Base-by-base conservation (phyloP, 2,888 invertebrate genomes). In the Eretmocerus hayati region DNA sequence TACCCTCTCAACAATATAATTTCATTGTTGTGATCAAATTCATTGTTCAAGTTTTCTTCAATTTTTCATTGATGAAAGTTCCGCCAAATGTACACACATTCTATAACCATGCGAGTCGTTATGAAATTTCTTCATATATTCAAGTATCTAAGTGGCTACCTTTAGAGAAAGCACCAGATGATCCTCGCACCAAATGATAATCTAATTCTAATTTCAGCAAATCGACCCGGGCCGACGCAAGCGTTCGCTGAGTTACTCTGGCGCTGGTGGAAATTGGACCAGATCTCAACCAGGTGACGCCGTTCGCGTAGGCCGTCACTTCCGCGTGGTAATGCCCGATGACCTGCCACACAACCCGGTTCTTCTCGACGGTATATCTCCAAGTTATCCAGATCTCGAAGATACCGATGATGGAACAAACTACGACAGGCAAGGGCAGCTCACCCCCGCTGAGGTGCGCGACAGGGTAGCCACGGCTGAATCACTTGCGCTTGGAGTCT, bases 291-390 rank as follows among this genome's bases (percentile, higher is more conserved):
- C 75, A 11, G 77, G 78, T 18, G 82, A 83, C 31, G 76, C 81
- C 0, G 76, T 85, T 0, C 77, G 79, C 20, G 77, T 86, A 58
- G 79, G 78, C 16, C 82, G 83, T 62, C 78, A 80, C 38, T 73
- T 86, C 48, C 76, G 79, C 54, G 84, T 86, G 3, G 79, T 86
- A 21, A 75, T 85, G 58, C 81, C 83, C 2, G 84, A 85, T 59
- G 86, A 86, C 58, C 68, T 85, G 42, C 48, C 52, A 2, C 30
- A 37, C 30, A 18, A 16, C 2, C n/a, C 33, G 22, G 32, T 6
- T 5, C 23, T 48, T 5, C 21, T 22, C 38, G 2, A n/a, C n/a
- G n/a, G n/a, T n/a, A n/a, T n/a, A n/a, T n/a, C n/a, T n/a, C n/a
- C n/a, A n/a, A n/a, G n/a, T n/a, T n/a, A 30, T 30, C 30, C 30